Percentiles rank a stretch among this genome's conserved stretches.
These are phyloP conservation scores for Scaptomyza flava DNA, from an alignment of 2,888 invertebrate genomes.

Conservation along the genomic window DNA sequence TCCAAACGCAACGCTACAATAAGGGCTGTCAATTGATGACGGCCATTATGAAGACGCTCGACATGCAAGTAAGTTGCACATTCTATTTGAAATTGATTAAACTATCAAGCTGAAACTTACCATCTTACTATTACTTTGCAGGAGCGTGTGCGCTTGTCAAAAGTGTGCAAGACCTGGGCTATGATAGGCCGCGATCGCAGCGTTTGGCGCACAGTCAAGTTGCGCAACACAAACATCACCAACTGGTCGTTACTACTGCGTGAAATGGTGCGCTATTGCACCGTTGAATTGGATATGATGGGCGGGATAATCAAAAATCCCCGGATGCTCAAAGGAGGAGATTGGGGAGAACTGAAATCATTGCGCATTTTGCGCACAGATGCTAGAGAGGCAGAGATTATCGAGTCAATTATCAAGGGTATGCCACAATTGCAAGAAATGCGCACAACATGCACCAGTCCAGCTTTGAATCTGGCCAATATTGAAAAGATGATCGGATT, in stretches of 20 bases:
- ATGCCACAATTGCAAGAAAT: slow-evolving; percentile 87
- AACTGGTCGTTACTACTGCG: slow-evolving; percentile 91
- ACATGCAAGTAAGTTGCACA: slow-evolving; percentile 37
- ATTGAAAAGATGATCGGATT: slow-evolving; percentile 87
- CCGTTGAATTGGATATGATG: slow-evolving; percentile 90
- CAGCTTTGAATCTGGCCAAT: slow-evolving; percentile 87
- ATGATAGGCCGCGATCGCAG: slow-evolving; percentile 89
- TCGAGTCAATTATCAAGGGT: slow-evolving; percentile 86
- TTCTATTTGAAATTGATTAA: not conserved
- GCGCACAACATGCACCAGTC: slow-evolving; percentile 90
- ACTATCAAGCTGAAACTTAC: too few relatives aligned
- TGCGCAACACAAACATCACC: slow-evolving; percentile 93
- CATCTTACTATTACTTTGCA: slow-evolving; percentile 70
- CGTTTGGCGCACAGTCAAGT: slow-evolving; percentile 92
- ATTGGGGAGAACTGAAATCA: slow-evolving; percentile 86
- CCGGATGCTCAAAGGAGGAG: slow-evolving; percentile 87
- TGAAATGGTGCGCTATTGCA: slow-evolving; percentile 89
- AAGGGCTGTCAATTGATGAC: slow-evolving; percentile 35
- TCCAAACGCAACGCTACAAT: slow-evolving; percentile 19
- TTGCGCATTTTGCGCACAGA: slow-evolving; percentile 87
- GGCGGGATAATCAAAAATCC: slow-evolving; percentile 89
- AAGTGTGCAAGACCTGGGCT: slow-evolving; percentile 92
- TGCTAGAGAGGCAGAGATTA: slow-evolving; percentile 90
- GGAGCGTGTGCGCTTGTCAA: slow-evolving; percentile 90
- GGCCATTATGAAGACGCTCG: slow-evolving; percentile 59